Conservation (phyloP, 2,797 vertebrate species). For the Cuculus canorus region DNA sequence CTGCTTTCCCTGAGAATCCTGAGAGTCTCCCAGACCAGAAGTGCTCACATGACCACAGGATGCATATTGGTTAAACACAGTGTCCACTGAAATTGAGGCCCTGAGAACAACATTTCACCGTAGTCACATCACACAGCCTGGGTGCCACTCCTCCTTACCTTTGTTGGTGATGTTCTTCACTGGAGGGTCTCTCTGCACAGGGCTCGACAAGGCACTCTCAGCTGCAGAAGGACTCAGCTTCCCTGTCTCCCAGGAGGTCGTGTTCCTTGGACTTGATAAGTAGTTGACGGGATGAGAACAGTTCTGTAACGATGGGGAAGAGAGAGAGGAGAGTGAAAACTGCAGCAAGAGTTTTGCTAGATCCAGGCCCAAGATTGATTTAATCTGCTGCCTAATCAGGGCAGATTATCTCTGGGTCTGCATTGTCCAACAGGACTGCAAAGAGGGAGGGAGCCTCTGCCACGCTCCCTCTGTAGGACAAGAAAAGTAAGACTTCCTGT, state of each 20-base stretch:
- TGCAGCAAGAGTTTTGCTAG: accelerated
- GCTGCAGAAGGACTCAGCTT: conserved; percentile 75
- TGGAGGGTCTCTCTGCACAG: conserved; percentile 56
- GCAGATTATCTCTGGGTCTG: neutral
- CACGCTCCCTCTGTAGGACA: neutral
- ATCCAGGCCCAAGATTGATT: neutral
- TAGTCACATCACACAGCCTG: neutral
- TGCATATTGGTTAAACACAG: neutral
- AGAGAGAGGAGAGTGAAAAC: neutral
- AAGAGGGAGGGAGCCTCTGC: neutral
- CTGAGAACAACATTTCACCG: neutral
- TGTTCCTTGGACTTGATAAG: conserved; percentile 81
- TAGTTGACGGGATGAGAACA: conserved; percentile 85
- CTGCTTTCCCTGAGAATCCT: neutral
- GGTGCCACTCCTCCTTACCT: conserved; percentile 62
- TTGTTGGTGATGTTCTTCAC: conserved; percentile 66
- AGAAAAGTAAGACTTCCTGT: neutral
- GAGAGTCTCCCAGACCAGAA: neutral
- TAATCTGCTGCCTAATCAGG: neutral
- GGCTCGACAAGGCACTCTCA: conserved; percentile 75
- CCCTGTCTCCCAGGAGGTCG: conserved; percentile 78
- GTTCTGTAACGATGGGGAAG: conserved; percentile 77
- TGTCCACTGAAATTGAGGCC: neutral
- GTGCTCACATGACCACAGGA: neutral
- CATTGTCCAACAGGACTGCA: neutral